Evolutionary conservation across 2,797 vertebrate genomes (phyloP).

Genomic region (Chaunax sp.): DNA sequence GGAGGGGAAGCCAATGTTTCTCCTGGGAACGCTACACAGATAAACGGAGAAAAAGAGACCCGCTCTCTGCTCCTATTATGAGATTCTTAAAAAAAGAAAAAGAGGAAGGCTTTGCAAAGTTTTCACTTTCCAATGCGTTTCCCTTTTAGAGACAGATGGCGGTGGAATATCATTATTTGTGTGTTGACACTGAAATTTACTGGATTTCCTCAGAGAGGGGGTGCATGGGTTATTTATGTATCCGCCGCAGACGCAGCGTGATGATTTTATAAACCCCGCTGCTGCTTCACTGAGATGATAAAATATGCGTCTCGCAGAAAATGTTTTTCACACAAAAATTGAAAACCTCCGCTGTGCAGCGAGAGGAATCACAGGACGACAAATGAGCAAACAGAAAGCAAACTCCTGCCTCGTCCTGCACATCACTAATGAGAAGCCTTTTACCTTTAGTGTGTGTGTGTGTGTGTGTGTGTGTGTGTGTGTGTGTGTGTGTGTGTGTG

Average conservation of each 20-base stretch:
- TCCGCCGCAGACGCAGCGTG: slow-evolving; percentile 48
- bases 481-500: too few relatives aligned
- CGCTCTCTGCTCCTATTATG: slow-evolving; percentile 81
- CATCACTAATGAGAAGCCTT: slow-evolving; percentile 68
- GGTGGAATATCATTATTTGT: slow-evolving; percentile 74
- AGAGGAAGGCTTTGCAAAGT: slow-evolving; percentile 70
- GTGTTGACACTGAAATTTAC: slow-evolving; percentile 51
- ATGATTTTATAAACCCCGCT: slow-evolving; percentile 38
- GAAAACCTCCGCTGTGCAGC: slow-evolving; percentile 27
- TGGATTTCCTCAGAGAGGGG: slow-evolving; percentile 64
- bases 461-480: slow-evolving; percentile 10
- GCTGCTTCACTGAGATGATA: slow-evolving; percentile 22
- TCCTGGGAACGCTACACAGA: slow-evolving; percentile 82
- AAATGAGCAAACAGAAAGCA: slow-evolving; percentile 74
- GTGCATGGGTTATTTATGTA: slow-evolving; percentile 73
- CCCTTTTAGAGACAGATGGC: slow-evolving; percentile 64
- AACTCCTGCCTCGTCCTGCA: slow-evolving; percentile 53
- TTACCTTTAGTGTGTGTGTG: slow-evolving; percentile 37
- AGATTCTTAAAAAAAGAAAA: slow-evolving; percentile 74
- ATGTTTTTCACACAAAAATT: slow-evolving; percentile 44
- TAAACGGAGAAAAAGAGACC: slow-evolving; percentile 75
- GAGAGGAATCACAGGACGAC: slow-evolving; percentile 62
- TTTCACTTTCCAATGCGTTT: slow-evolving; percentile 66
- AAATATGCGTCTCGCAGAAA: slow-evolving; percentile 44
- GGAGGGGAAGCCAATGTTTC: slow-evolving; percentile 81